Conservation (phyloP, 2,797 vertebrate genomes). For the Anguilla marmorata region DNA sequence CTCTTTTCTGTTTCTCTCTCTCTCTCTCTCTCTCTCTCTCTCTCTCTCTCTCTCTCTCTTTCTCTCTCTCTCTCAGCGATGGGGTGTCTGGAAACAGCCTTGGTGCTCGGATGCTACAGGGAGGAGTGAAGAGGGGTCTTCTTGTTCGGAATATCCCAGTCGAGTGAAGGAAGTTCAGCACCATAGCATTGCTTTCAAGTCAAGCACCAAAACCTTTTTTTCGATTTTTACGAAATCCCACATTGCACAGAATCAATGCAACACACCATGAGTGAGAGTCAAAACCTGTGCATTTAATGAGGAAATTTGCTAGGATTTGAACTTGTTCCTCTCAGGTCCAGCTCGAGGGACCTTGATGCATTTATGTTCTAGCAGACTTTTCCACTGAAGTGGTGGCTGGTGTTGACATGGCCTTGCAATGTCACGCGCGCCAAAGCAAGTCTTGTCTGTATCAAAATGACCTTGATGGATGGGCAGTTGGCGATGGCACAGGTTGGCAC, state of each 20-base stretch:
- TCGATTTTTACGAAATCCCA: constrained; percentile 13
- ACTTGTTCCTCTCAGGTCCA: background rate
- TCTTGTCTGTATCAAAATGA: background rate
- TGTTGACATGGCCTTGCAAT: background rate
- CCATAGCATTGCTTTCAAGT: constrained; percentile 33
- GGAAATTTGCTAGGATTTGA: background rate
- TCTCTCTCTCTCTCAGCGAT: constrained; percentile 50
- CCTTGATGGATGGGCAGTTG: background rate
- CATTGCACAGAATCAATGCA: constrained; percentile 16
- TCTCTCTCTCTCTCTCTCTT: background rate
- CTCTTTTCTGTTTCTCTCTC: too few relatives aligned
- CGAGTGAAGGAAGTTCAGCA: constrained; percentile 55
- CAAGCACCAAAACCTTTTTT: constrained; percentile 41
- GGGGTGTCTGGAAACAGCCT: constrained; percentile 61
- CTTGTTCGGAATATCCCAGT: constrained; percentile 66
- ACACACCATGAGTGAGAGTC: background rate
- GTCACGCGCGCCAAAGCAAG: background rate
- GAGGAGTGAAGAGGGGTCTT: constrained; percentile 67
- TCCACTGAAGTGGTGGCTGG: background rate
- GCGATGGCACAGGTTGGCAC: background rate
- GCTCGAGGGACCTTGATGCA: background rate
- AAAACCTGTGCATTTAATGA: background rate
- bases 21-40: too few relatives aligned
- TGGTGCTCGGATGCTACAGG: constrained; percentile 68
- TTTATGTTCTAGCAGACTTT: background rate